Conservation (phyloP, 2,888 invertebrate genomes). For the Drosophila melanocephala region DNA sequence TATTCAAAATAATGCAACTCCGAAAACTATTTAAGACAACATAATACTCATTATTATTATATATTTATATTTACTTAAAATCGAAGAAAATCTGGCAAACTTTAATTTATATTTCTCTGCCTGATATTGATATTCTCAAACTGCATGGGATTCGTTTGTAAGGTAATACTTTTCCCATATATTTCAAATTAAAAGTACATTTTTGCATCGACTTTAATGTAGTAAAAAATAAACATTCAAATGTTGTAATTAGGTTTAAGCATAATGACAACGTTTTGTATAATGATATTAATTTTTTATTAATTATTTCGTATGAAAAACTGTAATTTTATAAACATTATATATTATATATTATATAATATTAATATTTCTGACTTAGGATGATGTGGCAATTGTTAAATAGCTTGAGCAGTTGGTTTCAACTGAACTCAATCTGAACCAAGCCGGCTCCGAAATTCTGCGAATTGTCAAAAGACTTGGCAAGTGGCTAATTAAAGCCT, state of each 20-base stretch:
- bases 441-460: not conserved
- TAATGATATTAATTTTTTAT: not conserved
- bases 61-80: not conserved
- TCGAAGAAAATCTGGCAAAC: not conserved
- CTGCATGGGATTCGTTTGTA: not conserved
- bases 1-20: not conserved
- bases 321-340: not conserved
- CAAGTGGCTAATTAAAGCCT: constrained; percentile 29
- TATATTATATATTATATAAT: not conserved
- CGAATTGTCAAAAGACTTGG: constrained; percentile 20
- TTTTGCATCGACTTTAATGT: not conserved
- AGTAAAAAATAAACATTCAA: not conserved
- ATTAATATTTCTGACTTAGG: not conserved
- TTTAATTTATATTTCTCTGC: not conserved
- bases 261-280: not conserved
- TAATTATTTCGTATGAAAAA: not conserved
- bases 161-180: not conserved
- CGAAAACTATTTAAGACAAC: not conserved
- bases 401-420: not conserved
- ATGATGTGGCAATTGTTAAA: not conserved
- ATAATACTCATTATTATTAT: not conserved
- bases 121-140: not conserved
- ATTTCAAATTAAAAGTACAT: not conserved
- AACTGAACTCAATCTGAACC: not conserved
- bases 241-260: not conserved